Evolutionary conservation across 2,797 vertebrate species (phyloP), one percentile per base, ranked within the genome.

Genomic region (Enteromius trimaculatus): DNA sequence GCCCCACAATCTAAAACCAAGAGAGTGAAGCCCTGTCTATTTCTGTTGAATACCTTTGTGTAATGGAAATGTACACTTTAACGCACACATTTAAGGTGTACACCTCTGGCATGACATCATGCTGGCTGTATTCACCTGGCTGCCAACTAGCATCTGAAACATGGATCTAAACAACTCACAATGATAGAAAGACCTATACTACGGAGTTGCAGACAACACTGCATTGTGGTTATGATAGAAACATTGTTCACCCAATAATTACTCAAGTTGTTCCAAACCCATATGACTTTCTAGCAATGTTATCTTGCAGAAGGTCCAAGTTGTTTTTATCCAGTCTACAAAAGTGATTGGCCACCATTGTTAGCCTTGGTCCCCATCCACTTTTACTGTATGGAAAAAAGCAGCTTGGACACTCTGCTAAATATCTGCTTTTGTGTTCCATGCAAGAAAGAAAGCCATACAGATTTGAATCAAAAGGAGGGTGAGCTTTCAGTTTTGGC

Each of bases 21-120:
- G 64, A 55, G 19, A 44, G 34, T 17, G 31, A 71, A 81, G 66
- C 47, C 47, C 9, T 69, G 49, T 62, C 39, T 34, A 37, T 64
- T 62, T 81, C 62, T 49, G 23, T 55, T 53, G 26, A 81, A 81
- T 34, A 69, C 62, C 31, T 49, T 49, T 81, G 19, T 62, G 51
- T 47, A 71, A 62, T 62, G 58, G 69, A 81, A 74, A 81, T 64
- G 69, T 81, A 64, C 13, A 49, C 19, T 64, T 74, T 65, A 75
- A 37, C 58, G 65, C 58, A 74, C 79, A 62, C n/a, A 51, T 39
- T 81, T n/a, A 74, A 49, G 6, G 70, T 3, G 19, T 64, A 72
- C 39, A 47, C 4, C 55, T 62, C 53, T 58, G 68, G 11, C 23
- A 70, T 71, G 55, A 49, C 5, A 37, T 34, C 58, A 49, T 31